Evolutionary conservation across 2,797 vertebrate genomes (phyloP).

Genomic region (Echeneis naucrates): DNA sequence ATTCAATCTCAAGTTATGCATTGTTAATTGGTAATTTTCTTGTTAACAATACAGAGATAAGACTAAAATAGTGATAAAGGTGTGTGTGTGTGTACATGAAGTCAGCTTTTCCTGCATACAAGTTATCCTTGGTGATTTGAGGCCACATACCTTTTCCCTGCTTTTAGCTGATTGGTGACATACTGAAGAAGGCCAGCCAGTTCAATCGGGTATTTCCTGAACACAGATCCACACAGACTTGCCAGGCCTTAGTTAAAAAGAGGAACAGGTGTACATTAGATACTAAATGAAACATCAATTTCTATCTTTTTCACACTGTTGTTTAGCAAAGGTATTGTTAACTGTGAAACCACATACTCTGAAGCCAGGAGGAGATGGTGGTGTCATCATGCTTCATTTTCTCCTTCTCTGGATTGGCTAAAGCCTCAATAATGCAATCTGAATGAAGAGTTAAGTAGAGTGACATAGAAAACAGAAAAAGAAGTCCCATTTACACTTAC

Average conservation of each 20-base stretch:
- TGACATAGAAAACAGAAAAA: background rate
- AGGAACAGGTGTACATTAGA: constrained; percentile 26
- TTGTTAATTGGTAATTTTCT: background rate
- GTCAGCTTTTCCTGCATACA: background rate
- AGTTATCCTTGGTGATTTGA: background rate
- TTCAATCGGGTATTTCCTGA: constrained; percentile 98
- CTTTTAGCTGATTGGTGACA: constrained; percentile 98
- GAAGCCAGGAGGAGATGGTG: constrained; percentile 98
- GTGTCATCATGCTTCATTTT: constrained; percentile 99
- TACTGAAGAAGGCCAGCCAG: constrained; percentile 97
- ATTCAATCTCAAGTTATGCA: background rate
- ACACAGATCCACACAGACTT: constrained; percentile 97
- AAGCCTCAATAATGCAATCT: constrained; percentile 99
- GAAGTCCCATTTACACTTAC: background rate
- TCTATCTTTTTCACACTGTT: constrained; percentile 25
- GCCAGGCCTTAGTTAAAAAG: constrained; percentile 88
- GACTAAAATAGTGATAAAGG: background rate
- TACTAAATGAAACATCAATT: constrained; percentile 46
- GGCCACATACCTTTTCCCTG: constrained; percentile 92
- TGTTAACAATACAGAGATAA: background rate
- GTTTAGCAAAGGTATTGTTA: background rate
- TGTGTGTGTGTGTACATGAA: too few relatives aligned
- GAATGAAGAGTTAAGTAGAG: constrained; percentile 75
- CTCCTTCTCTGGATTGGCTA: constrained; percentile 99
- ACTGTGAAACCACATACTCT: constrained; percentile 87